Evolutionary conservation across 2,113 vertebrate genomes (phyloP).

Genomic region (Eublepharis macularius): DNA sequence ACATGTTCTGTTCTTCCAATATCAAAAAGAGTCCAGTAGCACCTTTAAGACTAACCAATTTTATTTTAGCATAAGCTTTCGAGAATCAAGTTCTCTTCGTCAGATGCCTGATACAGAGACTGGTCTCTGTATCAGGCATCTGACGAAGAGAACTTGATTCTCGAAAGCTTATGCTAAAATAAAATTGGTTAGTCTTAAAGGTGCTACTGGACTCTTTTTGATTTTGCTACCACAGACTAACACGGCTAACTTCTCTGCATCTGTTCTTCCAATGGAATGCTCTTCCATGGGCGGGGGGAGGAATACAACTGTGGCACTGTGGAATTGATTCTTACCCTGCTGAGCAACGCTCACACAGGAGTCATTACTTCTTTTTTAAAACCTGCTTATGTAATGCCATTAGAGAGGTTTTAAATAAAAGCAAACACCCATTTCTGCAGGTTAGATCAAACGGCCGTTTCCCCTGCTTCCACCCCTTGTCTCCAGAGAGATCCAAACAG

Average conservation of each 20-base stretch:
- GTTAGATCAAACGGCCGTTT: conserved; percentile 6
- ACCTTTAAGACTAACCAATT: too few relatives aligned
- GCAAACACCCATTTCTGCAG: not conserved
- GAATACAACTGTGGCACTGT: not conserved
- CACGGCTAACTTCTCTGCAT: too few relatives aligned
- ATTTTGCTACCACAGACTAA: too few relatives aligned
- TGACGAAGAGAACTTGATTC: too few relatives aligned
- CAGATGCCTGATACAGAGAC: too few relatives aligned
- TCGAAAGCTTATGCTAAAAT: too few relatives aligned
- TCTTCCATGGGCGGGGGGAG: not conserved
- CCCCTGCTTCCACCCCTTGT: not conserved
- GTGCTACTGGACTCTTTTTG: too few relatives aligned
- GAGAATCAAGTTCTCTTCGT: too few relatives aligned
- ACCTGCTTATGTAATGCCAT: conserved; percentile 11
- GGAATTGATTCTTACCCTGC: not conserved
- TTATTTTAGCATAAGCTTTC: too few relatives aligned
- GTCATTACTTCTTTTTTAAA: conserved; percentile 2
- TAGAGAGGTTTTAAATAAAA: conserved; percentile 17
- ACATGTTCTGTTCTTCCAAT: not conserved
- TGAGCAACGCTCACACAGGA: not conserved
- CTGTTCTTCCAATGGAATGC: not conserved
- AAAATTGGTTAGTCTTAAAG: too few relatives aligned
- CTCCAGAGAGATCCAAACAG: conserved; percentile 2
- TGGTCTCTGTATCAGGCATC: too few relatives aligned
- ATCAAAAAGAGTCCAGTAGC: too few relatives aligned